Base-by-base conservation (phyloP, 2,797 vertebrate species). In the Acanthornis magna region DNA sequence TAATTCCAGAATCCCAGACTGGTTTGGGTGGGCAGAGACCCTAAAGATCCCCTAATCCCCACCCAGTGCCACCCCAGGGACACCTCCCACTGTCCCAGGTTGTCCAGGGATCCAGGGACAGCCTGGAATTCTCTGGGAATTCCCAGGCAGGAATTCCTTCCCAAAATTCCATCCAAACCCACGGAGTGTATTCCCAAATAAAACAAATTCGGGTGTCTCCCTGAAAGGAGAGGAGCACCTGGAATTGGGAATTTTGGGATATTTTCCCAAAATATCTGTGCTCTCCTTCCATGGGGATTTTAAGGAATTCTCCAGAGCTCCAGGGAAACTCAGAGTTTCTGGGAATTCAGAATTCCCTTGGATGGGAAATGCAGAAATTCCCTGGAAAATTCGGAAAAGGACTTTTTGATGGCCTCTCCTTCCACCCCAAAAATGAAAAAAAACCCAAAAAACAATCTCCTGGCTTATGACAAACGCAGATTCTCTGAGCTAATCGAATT, bases 251-350 rank as follows among this genome's bases (percentile, higher is more conserved):
- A 40, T 36, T 5, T n/a, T n/a, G 57, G 58, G 14, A 8, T 27
- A 10, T n/a, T 40, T 51, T 8, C 57, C n/a, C n/a, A n/a, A n/a
- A n/a, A n/a, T n/a, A n/a, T n/a, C n/a, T n/a, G n/a, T n/a, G n/a
- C n/a, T n/a, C n/a, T n/a, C n/a, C n/a, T n/a, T n/a, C 47, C 36
- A 1, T 1, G 23, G 36, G 30, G 30, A 21, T 27, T 75, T 50
- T 13, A 40, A 40, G 47, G 54, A 7, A 67, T 43, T 53, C 29
- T 50, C 54, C 48, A 29, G 74, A 36, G 7, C 7, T 16, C 10
- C 2, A 5, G 22, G 1, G 53, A 13, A 16, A 15, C 8, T 13
- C 36, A 3, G 6, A 9, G 6, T 23, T 48, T 10, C 54, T 20
- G 61, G 61, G 40, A 16, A 4, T 1, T 16, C 0, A 16, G 38